Percentiles rank a stretch among this genome's conserved stretches.
Evolutionary conservation across 2,888 invertebrate species (phyloP).

Genomic region (Corythucha ciliata): DNA sequence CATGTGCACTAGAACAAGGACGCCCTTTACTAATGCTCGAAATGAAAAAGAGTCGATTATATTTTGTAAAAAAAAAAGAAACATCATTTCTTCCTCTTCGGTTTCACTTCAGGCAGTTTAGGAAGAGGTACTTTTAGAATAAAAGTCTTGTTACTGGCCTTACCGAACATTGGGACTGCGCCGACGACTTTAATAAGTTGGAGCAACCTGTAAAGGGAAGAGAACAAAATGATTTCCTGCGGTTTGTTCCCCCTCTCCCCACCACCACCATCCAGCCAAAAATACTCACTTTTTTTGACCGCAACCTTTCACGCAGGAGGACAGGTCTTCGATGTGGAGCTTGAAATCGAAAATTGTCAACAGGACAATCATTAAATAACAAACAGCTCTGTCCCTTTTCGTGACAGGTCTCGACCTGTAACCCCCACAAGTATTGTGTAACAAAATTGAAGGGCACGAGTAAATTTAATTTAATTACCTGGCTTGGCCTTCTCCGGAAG

Average conservation of each 20-base stretch:
- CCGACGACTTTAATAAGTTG: constrained; percentile 19
- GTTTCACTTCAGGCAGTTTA: constrained; percentile 6
- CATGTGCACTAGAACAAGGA: no score
- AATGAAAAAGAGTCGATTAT: no score
- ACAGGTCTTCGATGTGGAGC: constrained; percentile 12
- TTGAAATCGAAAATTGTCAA: constrained; percentile 4
- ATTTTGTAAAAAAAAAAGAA: no score
- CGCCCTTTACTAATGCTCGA: no score
- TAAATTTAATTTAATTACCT: constrained; percentile 1
- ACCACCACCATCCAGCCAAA: background rate
- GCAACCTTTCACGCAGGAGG: constrained; percentile 15
- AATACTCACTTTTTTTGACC: constrained; percentile 20
- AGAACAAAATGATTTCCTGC: background rate
- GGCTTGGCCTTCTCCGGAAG: background rate
- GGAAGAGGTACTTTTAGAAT: constrained; percentile 16
- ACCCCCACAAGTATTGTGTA: constrained; percentile 1
- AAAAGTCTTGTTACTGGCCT: background rate
- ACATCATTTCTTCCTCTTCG: no score
- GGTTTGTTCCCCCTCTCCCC: background rate
- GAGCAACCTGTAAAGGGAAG: constrained; percentile 8
- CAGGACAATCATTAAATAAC: constrained; percentile 17
- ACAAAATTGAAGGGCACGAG: background rate
- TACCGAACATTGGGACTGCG: background rate
- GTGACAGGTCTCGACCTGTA: constrained; percentile 15
- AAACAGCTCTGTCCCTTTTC: constrained; percentile 19